phyloP scores from a whole-genome alignment of 2,113 vertebrate genomes.

The Sus scrofa region T2T-Sscrofa CM000818.6:80993001-80993500 shows the following conservation, averaged over 20 bases:
- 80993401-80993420: constrained; percentile 48
- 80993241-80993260: not conserved
- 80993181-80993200: constrained; percentile 8
- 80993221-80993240: not conserved
- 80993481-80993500: not conserved
- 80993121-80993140: not conserved
- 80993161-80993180: constrained; percentile 19
- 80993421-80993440: constrained; percentile 17
- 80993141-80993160: constrained; percentile 48
- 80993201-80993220: not conserved
- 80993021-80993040: not conserved
- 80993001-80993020: not conserved
- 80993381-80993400: constrained; percentile 42
- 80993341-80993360: constrained; percentile 52
- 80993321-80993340: not conserved
- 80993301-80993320: not conserved
- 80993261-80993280: not conserved
- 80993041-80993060: not conserved
- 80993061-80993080: not conserved
- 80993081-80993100: not conserved
- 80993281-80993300: not conserved
- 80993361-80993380: not conserved
- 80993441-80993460: not conserved
- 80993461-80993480: not conserved
- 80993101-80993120: constrained; percentile 21